Evolutionary conservation across 1,140 invertebrate genomes (phyloP), one percentile per base, ranked within the genome.

Genomic region (Laupala kohalensis): DNA sequence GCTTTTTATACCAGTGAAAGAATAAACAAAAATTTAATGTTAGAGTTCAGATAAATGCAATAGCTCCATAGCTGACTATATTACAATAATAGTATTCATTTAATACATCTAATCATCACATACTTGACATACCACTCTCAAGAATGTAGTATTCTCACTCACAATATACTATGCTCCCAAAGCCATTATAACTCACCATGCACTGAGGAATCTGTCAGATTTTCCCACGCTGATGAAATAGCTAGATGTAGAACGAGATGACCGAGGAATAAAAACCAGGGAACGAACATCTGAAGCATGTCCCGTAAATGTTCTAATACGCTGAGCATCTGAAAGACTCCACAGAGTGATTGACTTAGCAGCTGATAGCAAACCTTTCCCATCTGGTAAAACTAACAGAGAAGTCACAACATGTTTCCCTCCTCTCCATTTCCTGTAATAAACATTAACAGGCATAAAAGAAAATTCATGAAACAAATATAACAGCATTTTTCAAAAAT

Each of bases 331-430:
- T 15, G 81, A 75, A 9, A 87, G 76, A 78, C 89, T 83, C 87
- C 87, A 91, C 74, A 89, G 80, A 78, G 87, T 89, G 2, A 92
- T 85, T 70, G 81, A 80, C 73, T 85, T 84, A 25, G 86, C 84
- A 9, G 87, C 89, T n/a, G 88, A 85, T 5, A 90, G 77, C 15
- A 92, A 71, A 29, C 81, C 82, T n/a, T 84, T 83, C 25, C 84
- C 86, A 64, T 87, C 84, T 28, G 85, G 82, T 67, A 90, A 79
- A 74, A 87, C 83, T 73, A 86, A 83, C 28, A 92, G 85, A 26
- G 88, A 86, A 74, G 86, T 86, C 0, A 91, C 82, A 78, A 84
- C 87, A 25, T 84, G 84, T 72, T 86, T 88, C 1, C 86, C 88
- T 53, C 83, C 84, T 78, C 87, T 87, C 88, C 89, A 91, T 71